phyloP scores from a whole-genome alignment of 1,140 invertebrate species.

The Aplysia californica region DNA sequence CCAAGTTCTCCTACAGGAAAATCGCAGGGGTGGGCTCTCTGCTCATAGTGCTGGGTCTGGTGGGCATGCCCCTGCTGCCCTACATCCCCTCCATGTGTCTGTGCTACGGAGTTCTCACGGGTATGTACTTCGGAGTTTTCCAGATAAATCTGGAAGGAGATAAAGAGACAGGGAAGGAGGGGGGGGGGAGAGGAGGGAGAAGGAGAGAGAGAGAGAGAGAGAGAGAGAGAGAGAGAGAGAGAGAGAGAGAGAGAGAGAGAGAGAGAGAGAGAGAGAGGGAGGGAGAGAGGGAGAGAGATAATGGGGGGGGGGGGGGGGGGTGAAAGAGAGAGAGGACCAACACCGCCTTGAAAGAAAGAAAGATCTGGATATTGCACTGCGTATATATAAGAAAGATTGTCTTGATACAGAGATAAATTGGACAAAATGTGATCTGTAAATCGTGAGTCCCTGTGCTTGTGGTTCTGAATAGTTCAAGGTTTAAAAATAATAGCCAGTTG shows the following conservation, averaged over 20 bases:
- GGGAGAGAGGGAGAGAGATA: not conserved
- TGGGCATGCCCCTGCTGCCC: constrained; percentile 40
- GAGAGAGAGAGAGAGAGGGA: not conserved
- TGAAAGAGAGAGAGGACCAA: not conserved
- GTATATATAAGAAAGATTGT: no score
- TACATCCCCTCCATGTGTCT: constrained; percentile 37
- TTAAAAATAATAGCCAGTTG: no score
- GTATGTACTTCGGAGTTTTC: constrained; percentile 19
- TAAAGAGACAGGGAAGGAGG: not conserved
- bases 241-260: no score
- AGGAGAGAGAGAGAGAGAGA: no score
- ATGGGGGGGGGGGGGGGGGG: no score
- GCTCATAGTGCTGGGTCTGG: constrained; percentile 33
- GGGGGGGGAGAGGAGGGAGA: not conserved
- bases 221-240: no score
- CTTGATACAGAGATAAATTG: no score
- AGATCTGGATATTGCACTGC: no score
- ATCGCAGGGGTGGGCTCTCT: constrained; percentile 41
- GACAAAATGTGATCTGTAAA: no score
- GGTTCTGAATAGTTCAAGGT: no score
- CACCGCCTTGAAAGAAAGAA: not conserved
- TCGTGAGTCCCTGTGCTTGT: no score
- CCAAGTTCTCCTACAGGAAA: constrained; percentile 36
- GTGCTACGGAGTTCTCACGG: constrained; percentile 45
- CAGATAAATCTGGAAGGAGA: not conserved